Evolutionary conservation across 2,888 invertebrate species (phyloP).

Genomic region (Pyrrhosoma nymphula): DNA sequence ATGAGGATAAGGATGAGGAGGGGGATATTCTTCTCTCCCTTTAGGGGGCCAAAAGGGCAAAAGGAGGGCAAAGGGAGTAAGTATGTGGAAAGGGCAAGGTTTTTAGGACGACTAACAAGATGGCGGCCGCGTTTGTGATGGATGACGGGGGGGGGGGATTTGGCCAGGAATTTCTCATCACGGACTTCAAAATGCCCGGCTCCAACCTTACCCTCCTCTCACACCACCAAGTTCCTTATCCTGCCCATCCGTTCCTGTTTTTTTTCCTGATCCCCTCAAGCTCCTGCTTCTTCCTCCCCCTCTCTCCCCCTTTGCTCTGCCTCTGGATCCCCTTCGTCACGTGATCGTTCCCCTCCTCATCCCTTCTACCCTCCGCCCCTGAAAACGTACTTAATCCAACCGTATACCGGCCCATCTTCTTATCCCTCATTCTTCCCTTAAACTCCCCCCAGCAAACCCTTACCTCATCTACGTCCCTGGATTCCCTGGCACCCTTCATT

Average conservation of each 20-base stretch:
- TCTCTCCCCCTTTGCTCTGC: background rate
- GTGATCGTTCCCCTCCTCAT: background rate
- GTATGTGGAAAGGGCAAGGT: background rate
- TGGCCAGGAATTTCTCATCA: constrained; percentile 67
- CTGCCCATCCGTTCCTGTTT: background rate
- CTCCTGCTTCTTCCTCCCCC: background rate
- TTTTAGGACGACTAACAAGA: constrained; percentile 26
- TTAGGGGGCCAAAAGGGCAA: background rate
- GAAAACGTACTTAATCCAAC: background rate
- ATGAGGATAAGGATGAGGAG: background rate
- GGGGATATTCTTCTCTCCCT: no score
- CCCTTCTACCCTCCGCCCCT: background rate
- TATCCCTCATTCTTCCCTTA: constrained; percentile 6
- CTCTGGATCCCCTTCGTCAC: no score
- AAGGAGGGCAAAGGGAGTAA: background rate
- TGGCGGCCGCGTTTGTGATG: constrained; percentile 60
- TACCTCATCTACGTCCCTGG: background rate
- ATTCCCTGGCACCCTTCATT: background rate
- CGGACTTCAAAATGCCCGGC: constrained; percentile 62
- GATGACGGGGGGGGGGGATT: constrained; percentile 62
- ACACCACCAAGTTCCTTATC: background rate
- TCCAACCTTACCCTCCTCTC: constrained; percentile 25
- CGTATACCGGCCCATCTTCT: constrained; percentile 6
- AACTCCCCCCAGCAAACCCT: background rate
- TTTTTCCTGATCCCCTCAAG: background rate